These are phyloP conservation scores for Mizuhopecten yessoensis DNA, from an alignment of 1,140 invertebrate species.

Conservation along the genomic window DNA sequence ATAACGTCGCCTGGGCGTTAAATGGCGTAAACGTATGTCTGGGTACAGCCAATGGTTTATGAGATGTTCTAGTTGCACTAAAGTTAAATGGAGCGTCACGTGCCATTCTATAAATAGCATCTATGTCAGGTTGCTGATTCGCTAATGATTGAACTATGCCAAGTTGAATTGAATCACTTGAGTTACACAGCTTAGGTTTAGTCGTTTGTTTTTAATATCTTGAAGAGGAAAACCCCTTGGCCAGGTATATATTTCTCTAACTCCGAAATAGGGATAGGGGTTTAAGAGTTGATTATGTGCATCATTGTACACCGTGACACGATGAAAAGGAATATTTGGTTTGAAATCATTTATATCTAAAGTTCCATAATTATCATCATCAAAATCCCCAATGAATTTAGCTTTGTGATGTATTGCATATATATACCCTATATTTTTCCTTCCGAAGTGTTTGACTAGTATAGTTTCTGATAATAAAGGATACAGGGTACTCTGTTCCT, in stretches of 20 bases:
- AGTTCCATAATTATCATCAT: constrained; percentile 56
- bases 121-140: constrained; percentile 59
- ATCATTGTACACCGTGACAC: background rate
- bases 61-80: background rate
- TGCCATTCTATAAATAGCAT: constrained; percentile 60
- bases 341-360: background rate
- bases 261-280: constrained; percentile 56
- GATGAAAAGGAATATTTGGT: background rate
- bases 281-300: background rate
- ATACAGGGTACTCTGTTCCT: constrained; percentile 34
- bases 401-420: constrained; percentile 57
- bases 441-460: constrained; percentile 48
- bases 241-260: constrained; percentile 33
- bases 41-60: constrained; percentile 42
- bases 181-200: background rate
- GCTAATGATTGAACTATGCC: constrained; percentile 59
- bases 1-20: constrained; percentile 62
- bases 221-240: constrained; percentile 57
- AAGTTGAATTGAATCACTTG: background rate
- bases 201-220: constrained; percentile 10
- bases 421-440: constrained; percentile 61
- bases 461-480: constrained; percentile 42
- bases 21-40: constrained; percentile 49
- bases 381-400: constrained; percentile 57
- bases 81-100: constrained; percentile 52